phyloP scores from a whole-genome alignment of 2,888 invertebrate species.

The Xanthia togata region DNA sequence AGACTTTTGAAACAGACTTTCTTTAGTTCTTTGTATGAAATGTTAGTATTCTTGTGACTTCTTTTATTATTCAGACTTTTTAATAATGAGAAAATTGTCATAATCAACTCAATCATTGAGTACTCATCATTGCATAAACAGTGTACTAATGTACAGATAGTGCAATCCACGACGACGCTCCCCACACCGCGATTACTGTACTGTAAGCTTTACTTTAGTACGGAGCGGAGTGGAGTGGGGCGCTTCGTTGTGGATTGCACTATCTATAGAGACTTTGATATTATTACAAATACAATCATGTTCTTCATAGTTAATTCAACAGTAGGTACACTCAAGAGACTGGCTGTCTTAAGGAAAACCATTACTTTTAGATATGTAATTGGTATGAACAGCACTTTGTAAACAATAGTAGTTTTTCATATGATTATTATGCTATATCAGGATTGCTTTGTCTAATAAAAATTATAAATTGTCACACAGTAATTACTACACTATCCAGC shows the following conservation, averaged over 20 bases:
- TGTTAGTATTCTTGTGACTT: constrained; percentile 74
- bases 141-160: neutral
- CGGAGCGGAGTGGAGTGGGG: too few species aligned
- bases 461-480: constrained; percentile 12
- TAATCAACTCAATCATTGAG: neutral
- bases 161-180: too few species aligned
- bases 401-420: constrained; percentile 44
- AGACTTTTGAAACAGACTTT: constrained; percentile 70
- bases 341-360: constrained; percentile 16
- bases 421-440: constrained; percentile 14
- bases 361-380: constrained; percentile 27
- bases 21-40: constrained; percentile 73
- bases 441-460: constrained; percentile 24
- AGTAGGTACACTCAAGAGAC: neutral
- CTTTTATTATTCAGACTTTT: constrained; percentile 7
- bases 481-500: constrained; percentile 16
- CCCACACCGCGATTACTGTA: too few species aligned
- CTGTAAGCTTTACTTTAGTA: too few species aligned
- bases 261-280: neutral
- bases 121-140: neutral
- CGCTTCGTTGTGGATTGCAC: too few species aligned
- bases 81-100: neutral
- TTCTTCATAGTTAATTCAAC: constrained; percentile 10
- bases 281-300: neutral
- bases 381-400: constrained; percentile 15